These are phyloP conservation scores for Microchirus variegatus DNA, from an alignment of 2,797 vertebrate genomes.

Conservation along the genomic window DNA sequence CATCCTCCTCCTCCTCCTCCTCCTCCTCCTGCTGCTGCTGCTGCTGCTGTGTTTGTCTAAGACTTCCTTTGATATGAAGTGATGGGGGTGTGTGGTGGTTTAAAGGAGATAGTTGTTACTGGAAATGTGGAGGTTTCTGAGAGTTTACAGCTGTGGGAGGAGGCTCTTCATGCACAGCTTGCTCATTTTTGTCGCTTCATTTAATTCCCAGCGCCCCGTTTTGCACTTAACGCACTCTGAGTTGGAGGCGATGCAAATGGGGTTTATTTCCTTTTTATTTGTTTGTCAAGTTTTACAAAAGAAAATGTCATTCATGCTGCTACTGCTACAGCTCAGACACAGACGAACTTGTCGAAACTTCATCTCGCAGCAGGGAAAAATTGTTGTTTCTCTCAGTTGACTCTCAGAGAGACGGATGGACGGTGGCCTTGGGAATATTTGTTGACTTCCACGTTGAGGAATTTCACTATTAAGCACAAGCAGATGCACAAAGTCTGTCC, in stretches of 20 bases:
- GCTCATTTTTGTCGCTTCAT: constrained; percentile 36
- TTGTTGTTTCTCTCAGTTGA: constrained; percentile 12
- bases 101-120: no score
- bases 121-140: constrained; percentile 6
- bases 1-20: no score
- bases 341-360: neutral
- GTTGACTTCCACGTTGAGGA: neutral
- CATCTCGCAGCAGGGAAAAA: no score
- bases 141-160: constrained; percentile 21
- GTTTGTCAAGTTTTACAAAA: constrained; percentile 33
- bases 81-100: constrained; percentile 31
- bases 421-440: constrained; percentile 1
- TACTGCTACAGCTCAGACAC: neutral
- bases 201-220: constrained; percentile 39
- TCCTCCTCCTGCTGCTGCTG: no score
- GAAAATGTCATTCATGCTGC: no score
- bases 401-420: constrained; percentile 4
- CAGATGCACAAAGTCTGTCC: constrained; percentile 7
- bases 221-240: constrained; percentile 14
- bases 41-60: neutral
- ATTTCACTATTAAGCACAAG: constrained; percentile 12
- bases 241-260: constrained; percentile 31
- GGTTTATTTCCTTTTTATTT: constrained; percentile 31
- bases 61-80: constrained; percentile 23
- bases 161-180: constrained; percentile 18